phyloP scores from a whole-genome alignment of 2,888 invertebrate species.

The Drepana falcataria region DNA sequence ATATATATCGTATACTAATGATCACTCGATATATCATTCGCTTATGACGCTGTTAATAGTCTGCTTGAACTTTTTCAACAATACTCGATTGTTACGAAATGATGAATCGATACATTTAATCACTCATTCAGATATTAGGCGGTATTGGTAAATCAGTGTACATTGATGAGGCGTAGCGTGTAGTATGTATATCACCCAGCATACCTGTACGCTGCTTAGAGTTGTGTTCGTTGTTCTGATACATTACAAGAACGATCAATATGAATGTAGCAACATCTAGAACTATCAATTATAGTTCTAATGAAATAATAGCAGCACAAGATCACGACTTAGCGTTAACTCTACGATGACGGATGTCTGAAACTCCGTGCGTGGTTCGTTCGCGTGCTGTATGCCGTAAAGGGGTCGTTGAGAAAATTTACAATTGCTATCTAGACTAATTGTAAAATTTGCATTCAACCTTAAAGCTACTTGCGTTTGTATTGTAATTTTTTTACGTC shows the following conservation, averaged over 20 bases:
- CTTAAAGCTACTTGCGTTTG: too few relatives aligned
- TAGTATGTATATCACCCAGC: conserved; percentile 46
- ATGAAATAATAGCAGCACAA: conserved; percentile 60
- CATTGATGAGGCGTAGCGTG: conserved; percentile 31
- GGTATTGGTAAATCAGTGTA: conserved; percentile 39
- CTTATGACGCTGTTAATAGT: conserved; percentile 30
- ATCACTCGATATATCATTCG: conserved; percentile 22
- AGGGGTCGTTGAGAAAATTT: conserved; percentile 3
- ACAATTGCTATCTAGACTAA: background rate
- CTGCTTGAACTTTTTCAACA: conserved; percentile 36
- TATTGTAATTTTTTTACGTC: too few relatives aligned
- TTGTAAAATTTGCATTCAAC: too few relatives aligned
- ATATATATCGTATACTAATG: conserved; percentile 15
- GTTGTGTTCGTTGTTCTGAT: conserved; percentile 33
- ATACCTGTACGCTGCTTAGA: conserved; percentile 27
- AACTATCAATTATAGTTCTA: conserved; percentile 68
- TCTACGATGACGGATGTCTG: conserved; percentile 25
- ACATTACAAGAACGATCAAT: conserved; percentile 67
- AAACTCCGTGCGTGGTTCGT: conserved; percentile 14
- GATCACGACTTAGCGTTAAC: conserved; percentile 47
- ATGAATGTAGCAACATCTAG: conserved; percentile 59
- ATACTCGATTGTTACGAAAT: conserved; percentile 50
- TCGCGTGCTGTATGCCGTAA: conserved; percentile 11
- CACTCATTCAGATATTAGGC: conserved; percentile 45
- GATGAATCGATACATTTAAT: conserved; percentile 56